These are phyloP conservation scores for human DNA, from an alignment of 2,113 vertebrate genomes.

Conservation along the genomic window GRCh38 chr5:86443501-86444000, in stretches of 20 bases:
- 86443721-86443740: background rate
- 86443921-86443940: background rate
- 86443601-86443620: background rate
- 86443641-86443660: background rate
- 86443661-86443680: background rate
- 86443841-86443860: background rate
- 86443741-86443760: background rate
- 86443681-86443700: background rate
- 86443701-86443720: background rate
- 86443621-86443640: background rate
- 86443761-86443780: background rate
- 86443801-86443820: background rate
- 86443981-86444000: background rate
- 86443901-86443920: background rate
- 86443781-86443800: background rate
- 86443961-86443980: background rate
- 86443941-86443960: background rate
- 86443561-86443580: background rate
- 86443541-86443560: background rate
- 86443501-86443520: background rate
- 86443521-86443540: background rate
- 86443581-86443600: background rate
- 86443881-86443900: background rate
- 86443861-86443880: background rate
- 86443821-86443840: background rate